These are phyloP conservation scores for Oreohelix idahoensis DNA, from an alignment of 1,140 invertebrate species.

Conservation along the genomic window DNA sequence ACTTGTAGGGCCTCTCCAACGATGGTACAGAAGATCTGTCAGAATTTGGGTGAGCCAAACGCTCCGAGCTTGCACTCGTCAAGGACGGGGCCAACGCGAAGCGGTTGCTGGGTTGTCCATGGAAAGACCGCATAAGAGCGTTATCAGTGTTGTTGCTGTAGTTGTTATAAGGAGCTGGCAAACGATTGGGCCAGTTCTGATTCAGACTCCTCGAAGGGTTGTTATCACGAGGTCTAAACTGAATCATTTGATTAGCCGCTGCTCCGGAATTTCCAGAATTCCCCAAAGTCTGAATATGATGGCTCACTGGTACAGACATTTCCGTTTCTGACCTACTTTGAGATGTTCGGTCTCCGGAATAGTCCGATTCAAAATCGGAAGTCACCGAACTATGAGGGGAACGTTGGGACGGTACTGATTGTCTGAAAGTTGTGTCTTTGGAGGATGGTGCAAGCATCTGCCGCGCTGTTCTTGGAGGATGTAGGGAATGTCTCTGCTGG, in stretches of 20 bases:
- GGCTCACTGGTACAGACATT: not conserved
- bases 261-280: not conserved
- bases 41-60: not conserved
- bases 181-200: not conserved
- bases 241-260: not conserved
- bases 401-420: not conserved
- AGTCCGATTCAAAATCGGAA: conserved; percentile 14
- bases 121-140: conserved; percentile 12
- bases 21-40: not conserved
- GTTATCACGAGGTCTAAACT: not conserved
- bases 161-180: not conserved
- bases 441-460: not conserved
- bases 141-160: not conserved
- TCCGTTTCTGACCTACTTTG: not conserved
- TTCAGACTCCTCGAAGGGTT: not conserved
- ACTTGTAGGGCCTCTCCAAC: not conserved
- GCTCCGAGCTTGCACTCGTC: conserved; percentile 6
- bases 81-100: not conserved
- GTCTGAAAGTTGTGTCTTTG: not conserved
- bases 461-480: not conserved
- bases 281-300: not conserved
- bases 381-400: conserved; percentile 13
- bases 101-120: not conserved
- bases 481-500: not conserved
- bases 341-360: not conserved